A percentile compares a stretch with the other conserved stretches of the same genome.
Evolutionary conservation across 2,113 vertebrate genomes (phyloP).

Genomic region (Ploceus nigricollis): DNA sequence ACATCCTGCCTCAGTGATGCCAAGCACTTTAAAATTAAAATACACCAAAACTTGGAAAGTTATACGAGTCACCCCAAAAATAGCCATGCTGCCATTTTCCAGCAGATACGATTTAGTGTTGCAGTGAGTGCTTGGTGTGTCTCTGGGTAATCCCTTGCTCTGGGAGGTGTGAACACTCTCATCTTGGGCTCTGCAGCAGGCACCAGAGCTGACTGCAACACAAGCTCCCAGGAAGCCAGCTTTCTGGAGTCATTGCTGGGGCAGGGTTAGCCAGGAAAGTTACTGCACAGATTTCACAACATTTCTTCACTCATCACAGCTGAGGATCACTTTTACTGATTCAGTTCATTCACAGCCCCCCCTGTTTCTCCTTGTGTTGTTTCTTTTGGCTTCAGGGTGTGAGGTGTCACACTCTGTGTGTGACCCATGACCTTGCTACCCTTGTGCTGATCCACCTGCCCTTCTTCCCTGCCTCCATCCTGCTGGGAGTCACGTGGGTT

Average conservation of each 20-base stretch:
- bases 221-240: not conserved
- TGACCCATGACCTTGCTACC: not conserved
- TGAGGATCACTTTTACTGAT: accelerated
- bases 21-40: constrained; percentile 3
- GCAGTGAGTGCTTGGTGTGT: not conserved
- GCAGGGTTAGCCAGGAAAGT: not conserved
- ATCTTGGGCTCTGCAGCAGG: not conserved
- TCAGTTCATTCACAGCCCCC: not conserved
- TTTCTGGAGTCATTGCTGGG: not conserved
- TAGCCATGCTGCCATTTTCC: not conserved
- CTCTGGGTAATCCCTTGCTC: not conserved
- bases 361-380: accelerated
- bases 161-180: not conserved
- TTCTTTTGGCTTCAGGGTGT: not conserved
- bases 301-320: not conserved
- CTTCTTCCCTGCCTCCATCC: not conserved
- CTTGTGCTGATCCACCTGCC: not conserved
- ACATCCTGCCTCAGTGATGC: not conserved
- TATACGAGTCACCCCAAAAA: not conserved
- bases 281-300: not conserved
- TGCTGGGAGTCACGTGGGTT: accelerated
- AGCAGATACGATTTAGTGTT: not conserved
- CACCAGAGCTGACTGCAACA: not conserved
- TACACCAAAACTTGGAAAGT: not conserved
- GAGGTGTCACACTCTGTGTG: not conserved